Conservation (phyloP, 2,797 vertebrate species). For the Varecia variegata region DNA sequence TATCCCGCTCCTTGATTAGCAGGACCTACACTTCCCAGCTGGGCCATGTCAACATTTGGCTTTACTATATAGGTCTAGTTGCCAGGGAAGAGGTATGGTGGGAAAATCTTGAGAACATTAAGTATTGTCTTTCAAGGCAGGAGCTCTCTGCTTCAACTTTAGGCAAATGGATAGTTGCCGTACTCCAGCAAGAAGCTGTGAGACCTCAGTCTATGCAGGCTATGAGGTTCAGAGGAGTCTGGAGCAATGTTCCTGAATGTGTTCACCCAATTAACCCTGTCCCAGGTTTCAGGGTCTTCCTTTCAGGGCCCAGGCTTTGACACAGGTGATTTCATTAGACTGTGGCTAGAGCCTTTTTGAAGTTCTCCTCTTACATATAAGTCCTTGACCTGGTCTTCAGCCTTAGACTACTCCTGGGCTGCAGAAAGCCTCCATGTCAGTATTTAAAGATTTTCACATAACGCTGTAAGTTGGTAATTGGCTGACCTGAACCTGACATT, state of each 20-base stretch:
- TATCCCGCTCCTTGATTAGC: background rate
- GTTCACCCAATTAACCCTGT: background rate
- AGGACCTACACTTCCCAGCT: too few relatives aligned
- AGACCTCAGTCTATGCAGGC: too few relatives aligned
- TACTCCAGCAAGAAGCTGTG: background rate
- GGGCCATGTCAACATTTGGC: background rate
- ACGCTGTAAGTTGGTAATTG: background rate
- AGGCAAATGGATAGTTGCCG: background rate
- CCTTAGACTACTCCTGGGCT: background rate
- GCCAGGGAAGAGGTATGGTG: background rate
- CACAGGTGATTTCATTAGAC: background rate
- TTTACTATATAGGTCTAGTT: background rate
- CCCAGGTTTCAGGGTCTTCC: background rate
- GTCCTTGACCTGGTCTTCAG: background rate
- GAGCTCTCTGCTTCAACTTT: background rate
- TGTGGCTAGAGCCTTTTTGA: background rate
- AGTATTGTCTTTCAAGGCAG: background rate
- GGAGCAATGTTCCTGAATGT: background rate
- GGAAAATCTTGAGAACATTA: background rate
- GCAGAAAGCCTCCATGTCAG: background rate
- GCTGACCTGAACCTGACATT: background rate
- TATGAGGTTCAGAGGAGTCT: background rate
- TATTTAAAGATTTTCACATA: background rate
- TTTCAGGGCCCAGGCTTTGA: background rate
- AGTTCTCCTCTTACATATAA: background rate